Percentiles rank a stretch among this genome's conserved stretches.
phyloP scores from a whole-genome alignment of 2,888 invertebrate species.

The Polydrusus tereticollis region DNA sequence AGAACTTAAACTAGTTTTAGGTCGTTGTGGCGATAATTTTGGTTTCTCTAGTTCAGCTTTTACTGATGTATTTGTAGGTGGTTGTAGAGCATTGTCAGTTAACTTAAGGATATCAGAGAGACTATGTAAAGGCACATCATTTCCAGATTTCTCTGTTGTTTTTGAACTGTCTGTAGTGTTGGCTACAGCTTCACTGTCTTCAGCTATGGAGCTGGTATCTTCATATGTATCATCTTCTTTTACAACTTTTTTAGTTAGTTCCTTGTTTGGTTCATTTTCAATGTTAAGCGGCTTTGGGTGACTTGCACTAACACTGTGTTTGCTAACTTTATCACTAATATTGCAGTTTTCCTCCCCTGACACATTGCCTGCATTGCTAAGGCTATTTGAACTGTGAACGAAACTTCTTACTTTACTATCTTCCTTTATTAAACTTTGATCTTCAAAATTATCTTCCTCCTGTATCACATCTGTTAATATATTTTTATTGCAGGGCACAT shows the following conservation, averaged over 20 bases:
- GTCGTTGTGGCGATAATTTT: conserved; percentile 56
- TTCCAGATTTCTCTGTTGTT: conserved; percentile 6
- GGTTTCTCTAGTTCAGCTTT: conserved; percentile 53
- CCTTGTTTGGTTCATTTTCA: conserved; percentile 2
- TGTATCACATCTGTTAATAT: background rate
- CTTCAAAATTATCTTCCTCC: background rate
- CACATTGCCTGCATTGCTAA: background rate
- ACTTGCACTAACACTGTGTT: background rate
- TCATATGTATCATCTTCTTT: conserved; percentile 59
- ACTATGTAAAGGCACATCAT: conserved; percentile 33
- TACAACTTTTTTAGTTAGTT: conserved; percentile 34
- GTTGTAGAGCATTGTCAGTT: conserved; percentile 18
- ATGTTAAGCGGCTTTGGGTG: background rate
- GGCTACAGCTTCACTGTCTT: conserved; percentile 51
- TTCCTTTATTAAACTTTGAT: background rate
- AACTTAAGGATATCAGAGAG: conserved; percentile 17
- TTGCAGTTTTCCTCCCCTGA: background rate
- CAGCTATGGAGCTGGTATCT: conserved; percentile 60
- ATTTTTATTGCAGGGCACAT: conserved; percentile 31
- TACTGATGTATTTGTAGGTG: background rate
- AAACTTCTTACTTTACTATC: background rate
- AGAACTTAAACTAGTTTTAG: conserved; percentile 60
- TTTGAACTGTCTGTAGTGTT: conserved; percentile 16
- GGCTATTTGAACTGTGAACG: background rate
- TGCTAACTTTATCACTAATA: background rate